phyloP scores from a whole-genome alignment of 2,888 invertebrate genomes.

The Acanthopleura granulata region DNA sequence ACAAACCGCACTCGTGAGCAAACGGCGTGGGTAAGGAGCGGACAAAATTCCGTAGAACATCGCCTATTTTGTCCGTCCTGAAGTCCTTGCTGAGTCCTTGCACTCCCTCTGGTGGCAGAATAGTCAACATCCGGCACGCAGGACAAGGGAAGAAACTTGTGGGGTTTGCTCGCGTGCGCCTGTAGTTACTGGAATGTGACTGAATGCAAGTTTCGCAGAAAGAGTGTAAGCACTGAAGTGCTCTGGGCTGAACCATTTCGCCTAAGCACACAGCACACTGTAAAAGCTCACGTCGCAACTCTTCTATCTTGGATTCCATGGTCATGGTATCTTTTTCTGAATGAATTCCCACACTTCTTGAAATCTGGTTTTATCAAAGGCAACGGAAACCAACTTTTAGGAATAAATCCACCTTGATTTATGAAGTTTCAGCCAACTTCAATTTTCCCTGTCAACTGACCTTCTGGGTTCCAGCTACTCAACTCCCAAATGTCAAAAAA shows the following conservation, averaged over 20 bases:
- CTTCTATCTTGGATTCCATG: not conserved
- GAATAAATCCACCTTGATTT: no score
- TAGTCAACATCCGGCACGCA: slow-evolving; percentile 32
- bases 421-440: no score
- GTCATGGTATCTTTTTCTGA: not conserved
- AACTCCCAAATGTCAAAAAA: no score
- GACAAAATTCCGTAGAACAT: slow-evolving; percentile 20
- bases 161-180: not conserved
- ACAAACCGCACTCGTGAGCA: not conserved
- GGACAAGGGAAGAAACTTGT: slow-evolving; percentile 36
- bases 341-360: not conserved
- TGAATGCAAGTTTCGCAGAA: slow-evolving; percentile 39
- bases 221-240: slow-evolving; percentile 39
- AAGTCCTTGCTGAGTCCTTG: slow-evolving; percentile 41
- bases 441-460: no score
- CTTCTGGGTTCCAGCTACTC: no score
- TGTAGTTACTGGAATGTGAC: slow-evolving; percentile 30
- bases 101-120: slow-evolving; percentile 28
- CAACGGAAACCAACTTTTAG: no score
- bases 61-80: slow-evolving; percentile 32
- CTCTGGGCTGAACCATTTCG: slow-evolving; percentile 31
- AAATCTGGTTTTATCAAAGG: no score
- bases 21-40: not conserved
- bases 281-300: slow-evolving; percentile 26
- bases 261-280: slow-evolving; percentile 41